Base-by-base conservation (phyloP, 1,140 invertebrate genomes). In the Rhynchophorus ferrugineus region DNA sequence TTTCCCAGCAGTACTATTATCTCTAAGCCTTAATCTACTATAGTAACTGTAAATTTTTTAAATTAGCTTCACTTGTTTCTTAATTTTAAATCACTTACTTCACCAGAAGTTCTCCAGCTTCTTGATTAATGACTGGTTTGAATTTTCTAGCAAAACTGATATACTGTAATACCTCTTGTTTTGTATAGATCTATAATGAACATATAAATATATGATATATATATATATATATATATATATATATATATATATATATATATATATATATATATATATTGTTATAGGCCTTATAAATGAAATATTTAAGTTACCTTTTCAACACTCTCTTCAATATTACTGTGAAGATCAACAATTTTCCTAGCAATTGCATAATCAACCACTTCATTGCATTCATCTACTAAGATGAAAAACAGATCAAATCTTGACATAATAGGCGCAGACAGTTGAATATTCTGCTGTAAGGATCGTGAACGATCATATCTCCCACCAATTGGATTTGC, bases 341-440 rank as follows among this genome's bases (percentile, higher is more conserved):
- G 96, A 21, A 99, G 72, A 67, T 97, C 91, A 0, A 99, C 84
- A 58, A 99, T 98, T 67, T 93, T 89, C 44, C 89, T 79, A 0
- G 96, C 96, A 54, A 99, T 98, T 0, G 91, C 91, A 69, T 94
- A 96, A 73, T 98, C 95, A 1, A 90, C 82, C 52, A 92, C 83
- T 73, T 95, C 91, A 70, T 93, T 95, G 61, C 89, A 90, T 67
- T 97, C 92, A 71, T 97, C 94, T 3, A 98, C 87, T 0, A 99
- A 75, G 61, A 99, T 93, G 72, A 99, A 99, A 73, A 99, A 99
- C 0, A 99, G 73, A 76, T 99, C 97, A 70, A 99, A 99, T 66
- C 97, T 78, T 0, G 96, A 99, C 95, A 99, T 98, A 62, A 99
- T 98, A 0, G 97, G 96, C 0, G 95, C 94, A 1, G 89, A 85